Conservation (phyloP, 2,113 vertebrate genomes). For the Camelus dromedarius region DNA sequence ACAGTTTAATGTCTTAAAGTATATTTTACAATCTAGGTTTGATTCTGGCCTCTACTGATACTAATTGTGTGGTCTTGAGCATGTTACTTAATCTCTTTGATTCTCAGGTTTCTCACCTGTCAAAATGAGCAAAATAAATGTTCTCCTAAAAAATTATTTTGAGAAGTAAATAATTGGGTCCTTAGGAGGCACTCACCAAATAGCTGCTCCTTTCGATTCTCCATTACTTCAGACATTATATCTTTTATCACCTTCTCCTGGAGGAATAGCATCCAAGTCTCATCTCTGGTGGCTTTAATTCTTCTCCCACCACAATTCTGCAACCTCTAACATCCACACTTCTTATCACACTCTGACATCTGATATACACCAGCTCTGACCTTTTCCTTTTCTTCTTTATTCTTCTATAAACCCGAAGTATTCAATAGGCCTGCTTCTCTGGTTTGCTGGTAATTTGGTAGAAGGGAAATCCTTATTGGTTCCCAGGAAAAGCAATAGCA, state of each 20-base stretch:
- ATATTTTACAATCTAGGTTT: neutral
- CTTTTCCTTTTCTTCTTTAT: neutral
- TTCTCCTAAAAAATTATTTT: neutral
- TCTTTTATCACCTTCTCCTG: neutral
- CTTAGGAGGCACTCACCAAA: neutral
- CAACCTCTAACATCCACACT: neutral
- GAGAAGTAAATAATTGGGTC: neutral
- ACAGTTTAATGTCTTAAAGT: slow-evolving; percentile 12
- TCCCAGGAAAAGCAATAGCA: neutral
- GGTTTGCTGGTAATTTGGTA: neutral
- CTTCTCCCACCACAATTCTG: neutral
- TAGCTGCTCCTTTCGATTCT: neutral
- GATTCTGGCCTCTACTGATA: neutral
- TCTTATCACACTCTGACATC: neutral
- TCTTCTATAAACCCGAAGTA: neutral
- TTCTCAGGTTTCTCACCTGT: slow-evolving; percentile 3
- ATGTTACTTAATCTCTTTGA: neutral
- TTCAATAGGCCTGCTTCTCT: neutral
- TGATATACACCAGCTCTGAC: neutral
- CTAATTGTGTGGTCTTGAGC: neutral
- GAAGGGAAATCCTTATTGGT: neutral
- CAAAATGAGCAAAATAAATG: slow-evolving; percentile 42
- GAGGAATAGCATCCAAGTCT: neutral
- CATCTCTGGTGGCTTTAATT: neutral
- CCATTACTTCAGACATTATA: neutral